Evolutionary conservation across 1,140 invertebrate species (phyloP).

Genomic region (Cherax destructor): DNA sequence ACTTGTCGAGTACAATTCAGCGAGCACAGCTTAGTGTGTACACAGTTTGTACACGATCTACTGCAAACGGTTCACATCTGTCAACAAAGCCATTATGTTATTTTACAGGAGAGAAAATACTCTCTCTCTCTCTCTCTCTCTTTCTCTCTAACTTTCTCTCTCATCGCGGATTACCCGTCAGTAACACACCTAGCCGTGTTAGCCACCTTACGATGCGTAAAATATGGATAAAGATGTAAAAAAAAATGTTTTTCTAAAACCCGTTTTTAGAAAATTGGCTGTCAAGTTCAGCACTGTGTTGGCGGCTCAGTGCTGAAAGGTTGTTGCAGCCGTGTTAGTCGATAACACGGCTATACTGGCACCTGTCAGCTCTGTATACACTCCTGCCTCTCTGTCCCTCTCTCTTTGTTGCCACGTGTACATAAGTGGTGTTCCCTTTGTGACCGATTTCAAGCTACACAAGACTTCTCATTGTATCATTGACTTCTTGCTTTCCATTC

Average conservation of each 20-base stretch:
- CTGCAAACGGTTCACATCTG: too few species aligned
- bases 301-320: not conserved
- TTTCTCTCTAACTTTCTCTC: not conserved
- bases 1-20: too few species aligned
- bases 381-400: not conserved
- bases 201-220: not conserved
- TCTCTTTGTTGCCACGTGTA: not conserved
- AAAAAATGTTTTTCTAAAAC: conserved; percentile 8
- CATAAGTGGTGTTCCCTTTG: too few species aligned
- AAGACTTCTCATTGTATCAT: too few species aligned
- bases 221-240: not conserved
- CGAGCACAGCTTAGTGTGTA: too few species aligned
- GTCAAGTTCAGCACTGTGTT: not conserved
- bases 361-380: not conserved
- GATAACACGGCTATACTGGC: not conserved
- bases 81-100: too few species aligned
- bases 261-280: conserved; percentile 36
- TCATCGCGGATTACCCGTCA: not conserved
- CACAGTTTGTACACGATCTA: too few species aligned
- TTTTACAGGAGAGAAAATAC: not conserved
- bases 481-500: not conserved
- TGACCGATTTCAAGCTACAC: too few species aligned
- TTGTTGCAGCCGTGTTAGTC: not conserved
- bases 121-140: not conserved
- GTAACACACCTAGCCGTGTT: not conserved